Conservation (phyloP, 2,113 vertebrate species). For the Vombatus ursinus region DNA sequence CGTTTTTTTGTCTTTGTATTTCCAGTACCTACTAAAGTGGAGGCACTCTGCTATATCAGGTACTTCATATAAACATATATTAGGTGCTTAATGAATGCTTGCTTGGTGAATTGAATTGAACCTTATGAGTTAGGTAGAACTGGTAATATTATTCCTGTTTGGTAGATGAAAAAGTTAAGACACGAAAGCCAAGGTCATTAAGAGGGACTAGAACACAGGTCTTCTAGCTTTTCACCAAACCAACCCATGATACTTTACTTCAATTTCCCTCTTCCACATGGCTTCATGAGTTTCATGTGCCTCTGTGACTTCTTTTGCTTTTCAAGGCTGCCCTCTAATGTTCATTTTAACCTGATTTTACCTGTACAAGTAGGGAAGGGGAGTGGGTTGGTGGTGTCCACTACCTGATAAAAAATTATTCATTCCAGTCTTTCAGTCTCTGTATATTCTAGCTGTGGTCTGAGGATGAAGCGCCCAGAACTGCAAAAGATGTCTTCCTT, state of each 20-base stretch:
- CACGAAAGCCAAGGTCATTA: neutral
- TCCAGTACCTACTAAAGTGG: neutral
- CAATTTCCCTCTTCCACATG: neutral
- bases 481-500: neutral
- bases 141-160: neutral
- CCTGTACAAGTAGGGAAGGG: neutral
- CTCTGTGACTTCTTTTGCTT: neutral
- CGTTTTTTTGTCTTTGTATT: neutral
- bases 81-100: neutral
- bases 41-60: neutral
- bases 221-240: neutral
- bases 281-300: neutral
- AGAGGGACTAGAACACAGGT: neutral
- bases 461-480: neutral
- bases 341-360: neutral
- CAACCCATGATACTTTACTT: neutral
- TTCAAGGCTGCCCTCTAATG: neutral
- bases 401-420: neutral
- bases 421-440: neutral
- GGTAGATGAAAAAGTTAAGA: neutral
- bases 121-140: neutral
- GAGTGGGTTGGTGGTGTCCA: neutral
- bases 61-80: neutral
- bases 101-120: neutral
- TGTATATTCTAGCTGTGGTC: neutral